Evolutionary conservation across 2,888 invertebrate species (phyloP).

Genomic region (Orthosia incerta): DNA sequence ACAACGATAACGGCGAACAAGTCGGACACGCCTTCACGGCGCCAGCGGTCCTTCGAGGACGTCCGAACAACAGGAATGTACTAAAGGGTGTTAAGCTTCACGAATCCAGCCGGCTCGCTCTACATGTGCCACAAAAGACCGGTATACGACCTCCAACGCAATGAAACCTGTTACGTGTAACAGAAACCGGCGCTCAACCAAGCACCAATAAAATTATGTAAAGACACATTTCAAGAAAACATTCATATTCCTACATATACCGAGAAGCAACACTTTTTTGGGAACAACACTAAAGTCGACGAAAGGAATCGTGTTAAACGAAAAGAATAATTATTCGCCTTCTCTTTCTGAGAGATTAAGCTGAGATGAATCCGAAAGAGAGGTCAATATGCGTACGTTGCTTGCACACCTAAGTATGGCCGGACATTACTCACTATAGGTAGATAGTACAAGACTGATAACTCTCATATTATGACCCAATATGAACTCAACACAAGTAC

Average conservation of each 20-base stretch:
- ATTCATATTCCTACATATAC: slow-evolving; percentile 64
- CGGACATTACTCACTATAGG: slow-evolving; percentile 91
- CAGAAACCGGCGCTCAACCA: slow-evolving; percentile 78
- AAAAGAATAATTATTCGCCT: slow-evolving; percentile 81
- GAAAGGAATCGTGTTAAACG: slow-evolving; percentile 78
- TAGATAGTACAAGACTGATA: slow-evolving; percentile 88
- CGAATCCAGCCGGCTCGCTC: slow-evolving; percentile 81
- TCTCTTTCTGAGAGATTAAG: slow-evolving; percentile 81
- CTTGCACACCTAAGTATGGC: slow-evolving; percentile 90
- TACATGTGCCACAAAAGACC: slow-evolving; percentile 88
- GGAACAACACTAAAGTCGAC: slow-evolving; percentile 76
- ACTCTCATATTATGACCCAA: slow-evolving; percentile 78
- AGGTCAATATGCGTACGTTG: slow-evolving; percentile 90
- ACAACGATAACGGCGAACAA: slow-evolving; percentile 83
- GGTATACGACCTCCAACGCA: slow-evolving; percentile 89
- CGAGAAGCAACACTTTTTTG: slow-evolving; percentile 73
- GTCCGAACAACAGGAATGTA: slow-evolving; percentile 84
- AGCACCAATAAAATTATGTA: slow-evolving; percentile 74
- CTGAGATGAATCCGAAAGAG: slow-evolving; percentile 85
- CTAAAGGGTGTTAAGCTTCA: slow-evolving; percentile 79
- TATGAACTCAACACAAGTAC: slow-evolving; percentile 76
- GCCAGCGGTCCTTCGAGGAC: slow-evolving; percentile 86
- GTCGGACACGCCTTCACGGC: slow-evolving; percentile 88
- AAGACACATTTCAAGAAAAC: slow-evolving; percentile 70
- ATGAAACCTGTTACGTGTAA: slow-evolving; percentile 89